A percentile compares a stretch with the other conserved stretches of the same genome.
phyloP scores from a whole-genome alignment of 2,113 vertebrate genomes.

The Phylloscopus trochiloides region DNA sequence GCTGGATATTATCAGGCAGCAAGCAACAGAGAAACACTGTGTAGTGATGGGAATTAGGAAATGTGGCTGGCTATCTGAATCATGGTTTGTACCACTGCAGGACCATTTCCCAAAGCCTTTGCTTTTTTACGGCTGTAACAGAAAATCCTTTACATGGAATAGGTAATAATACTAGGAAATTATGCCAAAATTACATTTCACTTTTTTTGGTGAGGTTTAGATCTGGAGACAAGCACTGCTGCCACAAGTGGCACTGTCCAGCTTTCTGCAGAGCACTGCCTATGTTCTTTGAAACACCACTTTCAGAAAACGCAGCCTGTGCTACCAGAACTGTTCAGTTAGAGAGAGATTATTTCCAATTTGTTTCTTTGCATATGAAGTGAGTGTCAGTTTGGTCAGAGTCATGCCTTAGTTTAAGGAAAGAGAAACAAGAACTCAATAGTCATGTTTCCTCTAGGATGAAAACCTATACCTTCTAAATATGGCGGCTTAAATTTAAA shows the following conservation, averaged over 20 bases:
- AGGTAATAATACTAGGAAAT: not conserved
- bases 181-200: not conserved
- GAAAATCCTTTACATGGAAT: not conserved
- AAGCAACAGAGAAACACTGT: not conserved
- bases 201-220: not conserved
- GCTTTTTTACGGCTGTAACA: not conserved
- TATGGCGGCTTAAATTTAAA: not conserved
- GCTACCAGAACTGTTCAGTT: not conserved
- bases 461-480: not conserved
- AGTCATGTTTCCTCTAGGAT: not conserved
- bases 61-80: not conserved
- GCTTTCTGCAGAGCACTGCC: not conserved
- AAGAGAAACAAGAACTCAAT: slow-evolving; percentile 22
- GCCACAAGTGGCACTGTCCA: not conserved
- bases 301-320: not conserved
- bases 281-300: not conserved
- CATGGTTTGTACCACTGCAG: not conserved
- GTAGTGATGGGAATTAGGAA: not conserved
- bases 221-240: not conserved
- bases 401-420: not conserved
- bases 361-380: not conserved
- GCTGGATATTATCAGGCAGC: not conserved
- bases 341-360: not conserved
- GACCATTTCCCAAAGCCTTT: not conserved
- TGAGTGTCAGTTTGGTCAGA: not conserved